phyloP scores from a whole-genome alignment of 2,113 vertebrate species.

The Pitta sordida region DNA sequence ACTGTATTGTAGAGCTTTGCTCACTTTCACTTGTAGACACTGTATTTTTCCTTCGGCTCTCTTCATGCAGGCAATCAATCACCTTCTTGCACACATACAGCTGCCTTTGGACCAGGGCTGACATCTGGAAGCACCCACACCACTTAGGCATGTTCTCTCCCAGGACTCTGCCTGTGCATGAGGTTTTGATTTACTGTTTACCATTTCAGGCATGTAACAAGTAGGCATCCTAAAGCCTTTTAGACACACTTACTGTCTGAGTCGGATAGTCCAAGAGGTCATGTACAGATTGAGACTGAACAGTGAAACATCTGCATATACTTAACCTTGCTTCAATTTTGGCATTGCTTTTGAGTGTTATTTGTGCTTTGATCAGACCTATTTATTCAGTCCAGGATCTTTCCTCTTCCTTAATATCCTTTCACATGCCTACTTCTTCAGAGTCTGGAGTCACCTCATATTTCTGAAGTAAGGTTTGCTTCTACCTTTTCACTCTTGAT shows the following conservation, averaged over 20 bases:
- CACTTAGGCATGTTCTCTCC: background rate
- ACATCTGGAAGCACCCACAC: background rate
- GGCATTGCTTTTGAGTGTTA: slow-evolving; percentile 27
- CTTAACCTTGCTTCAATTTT: slow-evolving; percentile 37
- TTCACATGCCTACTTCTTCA: background rate
- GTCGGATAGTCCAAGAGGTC: slow-evolving; percentile 31
- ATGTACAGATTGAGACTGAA: slow-evolving; percentile 14
- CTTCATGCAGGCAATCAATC: background rate
- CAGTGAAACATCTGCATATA: slow-evolving; percentile 12
- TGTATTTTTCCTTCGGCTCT: background rate
- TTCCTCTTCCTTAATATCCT: background rate
- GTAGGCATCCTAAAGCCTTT: slow-evolving; percentile 26
- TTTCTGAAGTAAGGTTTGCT: background rate
- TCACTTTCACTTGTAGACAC: background rate
- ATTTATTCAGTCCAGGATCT: slow-evolving; percentile 10
- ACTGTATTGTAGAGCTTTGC: background rate
- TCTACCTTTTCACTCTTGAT: background rate
- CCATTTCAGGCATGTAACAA: slow-evolving; percentile 14
- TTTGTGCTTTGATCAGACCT: slow-evolving; percentile 45
- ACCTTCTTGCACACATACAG: background rate
- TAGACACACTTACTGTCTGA: slow-evolving; percentile 4
- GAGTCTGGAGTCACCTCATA: background rate
- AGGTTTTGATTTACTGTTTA: slow-evolving; percentile 32
- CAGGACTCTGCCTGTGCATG: background rate
- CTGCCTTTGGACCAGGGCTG: background rate